A percentile compares a stretch with the other conserved stretches of the same genome.
These are phyloP conservation scores for Aurelia sp. DNA, from an alignment of 30 jellyfish, hydroid and myxozoan species.

Conservation along the genomic window DNA sequence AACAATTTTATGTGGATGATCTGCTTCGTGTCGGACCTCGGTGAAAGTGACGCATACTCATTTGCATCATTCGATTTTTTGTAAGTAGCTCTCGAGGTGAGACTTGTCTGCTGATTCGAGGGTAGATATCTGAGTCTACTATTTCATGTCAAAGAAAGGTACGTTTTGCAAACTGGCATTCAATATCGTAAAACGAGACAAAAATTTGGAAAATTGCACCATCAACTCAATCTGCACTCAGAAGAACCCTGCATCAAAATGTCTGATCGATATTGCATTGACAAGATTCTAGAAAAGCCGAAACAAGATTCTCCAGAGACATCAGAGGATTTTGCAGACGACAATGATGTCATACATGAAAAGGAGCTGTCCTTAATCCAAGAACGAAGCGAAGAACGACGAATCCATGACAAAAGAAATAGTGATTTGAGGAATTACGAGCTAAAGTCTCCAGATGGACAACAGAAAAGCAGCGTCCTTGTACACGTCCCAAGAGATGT, in stretches of 20 bases:
- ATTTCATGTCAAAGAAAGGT: too few relatives aligned
- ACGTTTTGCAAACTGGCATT: too few relatives aligned
- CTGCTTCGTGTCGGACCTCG: not conserved
- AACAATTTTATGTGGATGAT: not conserved
- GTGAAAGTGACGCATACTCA: not conserved
- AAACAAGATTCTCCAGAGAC: not conserved
- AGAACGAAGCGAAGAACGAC: not conserved
- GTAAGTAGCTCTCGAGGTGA: not conserved
- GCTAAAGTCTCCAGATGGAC: slow-evolving; percentile 2
- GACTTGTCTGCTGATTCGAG: not conserved
- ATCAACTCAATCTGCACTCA: too few relatives aligned
- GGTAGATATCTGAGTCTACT: not conserved
- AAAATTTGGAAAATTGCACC: too few relatives aligned
- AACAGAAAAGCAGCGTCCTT: not conserved
- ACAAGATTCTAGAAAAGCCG: slow-evolving; percentile 47
- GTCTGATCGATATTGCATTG: slow-evolving; percentile 63
- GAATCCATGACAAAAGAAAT: not conserved
- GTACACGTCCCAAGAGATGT: slow-evolving; percentile 45
- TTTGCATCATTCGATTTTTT: not conserved
- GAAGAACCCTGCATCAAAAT: not conserved
- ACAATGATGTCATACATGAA: not conserved
- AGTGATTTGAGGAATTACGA: not conserved
- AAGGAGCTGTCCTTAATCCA: not conserved
- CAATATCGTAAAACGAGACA: too few relatives aligned
- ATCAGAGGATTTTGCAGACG: not conserved